Conservation (phyloP, 37 sponge, comb jelly and placozoan genomes). For the Corticium candelabrum region DNA sequence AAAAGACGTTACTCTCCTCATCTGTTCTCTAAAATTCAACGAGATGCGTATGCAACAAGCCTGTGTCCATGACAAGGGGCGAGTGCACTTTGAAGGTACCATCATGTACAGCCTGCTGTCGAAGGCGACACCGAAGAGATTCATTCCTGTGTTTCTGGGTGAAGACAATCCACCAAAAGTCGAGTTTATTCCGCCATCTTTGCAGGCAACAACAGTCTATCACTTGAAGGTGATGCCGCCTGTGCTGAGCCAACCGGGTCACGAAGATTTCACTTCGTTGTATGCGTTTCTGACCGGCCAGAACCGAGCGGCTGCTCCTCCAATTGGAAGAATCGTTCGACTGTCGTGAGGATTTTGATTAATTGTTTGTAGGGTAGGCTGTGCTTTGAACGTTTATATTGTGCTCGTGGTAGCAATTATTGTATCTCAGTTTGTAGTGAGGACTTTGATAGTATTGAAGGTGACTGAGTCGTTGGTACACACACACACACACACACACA, state of each 20-base stretch:
- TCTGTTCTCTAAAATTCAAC: background rate
- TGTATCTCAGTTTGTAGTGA: no score
- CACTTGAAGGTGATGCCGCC: background rate
- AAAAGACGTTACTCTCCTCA: background rate
- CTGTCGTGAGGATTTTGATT: conserved; percentile 2
- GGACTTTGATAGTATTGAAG: no score
- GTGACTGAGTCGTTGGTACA: no score
- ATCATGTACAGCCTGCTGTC: background rate
- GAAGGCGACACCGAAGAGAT: background rate
- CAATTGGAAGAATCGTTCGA: background rate
- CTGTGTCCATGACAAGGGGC: background rate
- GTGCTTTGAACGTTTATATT: no score
- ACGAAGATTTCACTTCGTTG: conserved; percentile 3
- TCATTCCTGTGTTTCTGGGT: background rate
- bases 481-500: conserved; percentile 7
- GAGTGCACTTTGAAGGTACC: background rate
- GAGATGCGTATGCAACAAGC: background rate
- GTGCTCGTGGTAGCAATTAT: no score
- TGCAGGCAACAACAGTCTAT: background rate
- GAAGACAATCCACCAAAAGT: background rate
- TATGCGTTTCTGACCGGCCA: conserved; percentile 18
- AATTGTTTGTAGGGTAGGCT: background rate
- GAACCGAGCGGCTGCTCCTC: conserved; percentile 6
- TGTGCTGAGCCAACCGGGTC: background rate
- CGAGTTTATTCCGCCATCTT: background rate